Percentiles rank a stretch among this genome's conserved stretches.
Evolutionary conservation across 2,113 vertebrate genomes (phyloP).

Genomic region (Rana temporaria): DNA sequence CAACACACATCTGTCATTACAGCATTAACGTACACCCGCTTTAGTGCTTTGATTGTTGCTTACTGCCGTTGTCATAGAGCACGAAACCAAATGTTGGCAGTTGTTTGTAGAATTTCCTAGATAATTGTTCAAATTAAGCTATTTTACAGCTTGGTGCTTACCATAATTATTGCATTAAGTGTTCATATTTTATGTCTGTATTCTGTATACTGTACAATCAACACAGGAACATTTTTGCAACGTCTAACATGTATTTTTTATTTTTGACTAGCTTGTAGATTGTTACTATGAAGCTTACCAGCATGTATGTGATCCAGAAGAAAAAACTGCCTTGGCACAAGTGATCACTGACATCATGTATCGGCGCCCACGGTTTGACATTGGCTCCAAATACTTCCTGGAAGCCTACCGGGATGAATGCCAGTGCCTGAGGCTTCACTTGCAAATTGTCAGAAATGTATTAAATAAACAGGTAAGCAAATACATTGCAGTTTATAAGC

Average conservation of each 20-base stretch:
- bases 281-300: conserved; percentile 78
- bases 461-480: conserved; percentile 69
- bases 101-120: too few relatives aligned
- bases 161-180: too few relatives aligned
- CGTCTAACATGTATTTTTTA: not conserved
- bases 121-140: too few relatives aligned
- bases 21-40: too few relatives aligned
- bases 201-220: not conserved
- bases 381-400: conserved; percentile 70
- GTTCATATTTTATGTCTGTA: too few relatives aligned
- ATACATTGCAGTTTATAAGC: not conserved
- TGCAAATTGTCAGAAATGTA: conserved; percentile 67
- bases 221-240: not conserved
- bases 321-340: conserved; percentile 72
- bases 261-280: conserved; percentile 72
- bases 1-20: too few relatives aligned
- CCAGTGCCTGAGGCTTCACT: conserved; percentile 71
- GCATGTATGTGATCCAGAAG: conserved; percentile 71
- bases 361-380: conserved; percentile 70
- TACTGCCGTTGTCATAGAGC: too few relatives aligned
- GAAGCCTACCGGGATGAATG: conserved; percentile 68
- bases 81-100: too few relatives aligned
- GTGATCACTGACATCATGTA: conserved; percentile 72
- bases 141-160: too few relatives aligned
- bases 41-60: too few relatives aligned